Percentiles rank a stretch among this genome's conserved stretches.
phyloP scores from a whole-genome alignment of 2,797 vertebrate species.

The Lemur catta region DNA sequence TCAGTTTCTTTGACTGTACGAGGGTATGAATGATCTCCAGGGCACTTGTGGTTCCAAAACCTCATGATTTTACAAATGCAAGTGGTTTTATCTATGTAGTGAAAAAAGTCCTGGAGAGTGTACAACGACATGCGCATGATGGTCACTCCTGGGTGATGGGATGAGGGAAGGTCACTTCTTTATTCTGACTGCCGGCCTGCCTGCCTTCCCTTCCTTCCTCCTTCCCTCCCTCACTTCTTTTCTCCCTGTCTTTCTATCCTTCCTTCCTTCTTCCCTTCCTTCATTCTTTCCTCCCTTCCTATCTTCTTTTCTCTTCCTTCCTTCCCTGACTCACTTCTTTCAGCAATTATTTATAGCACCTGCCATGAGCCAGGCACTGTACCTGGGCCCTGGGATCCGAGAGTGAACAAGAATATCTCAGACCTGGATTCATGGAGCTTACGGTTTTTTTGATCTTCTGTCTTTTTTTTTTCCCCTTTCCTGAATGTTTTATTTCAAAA shows the following conservation, averaged over 20 bases:
- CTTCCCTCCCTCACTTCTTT: not conserved
- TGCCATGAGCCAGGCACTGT: not conserved
- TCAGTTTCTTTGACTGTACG: not conserved
- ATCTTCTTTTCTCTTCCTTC: not conserved
- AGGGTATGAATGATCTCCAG: not conserved
- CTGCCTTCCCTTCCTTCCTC: not conserved
- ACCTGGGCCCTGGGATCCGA: not conserved
- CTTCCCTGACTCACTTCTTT: not conserved
- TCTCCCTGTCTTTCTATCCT: not conserved
- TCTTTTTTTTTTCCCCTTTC: not conserved
- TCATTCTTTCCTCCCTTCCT: not conserved
- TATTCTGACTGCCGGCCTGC: not conserved
- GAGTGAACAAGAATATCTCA: not conserved
- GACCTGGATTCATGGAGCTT: not conserved
- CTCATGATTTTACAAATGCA: not conserved
- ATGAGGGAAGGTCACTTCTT: not conserved
- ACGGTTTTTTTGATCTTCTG: not conserved
- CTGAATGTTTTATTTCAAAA: not conserved
- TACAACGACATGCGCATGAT: not conserved
- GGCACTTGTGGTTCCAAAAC: not conserved
- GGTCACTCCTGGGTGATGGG: not conserved
- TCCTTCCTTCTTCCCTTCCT: not conserved
- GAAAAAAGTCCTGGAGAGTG: not conserved
- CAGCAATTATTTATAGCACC: not conserved
- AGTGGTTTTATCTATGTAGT: not conserved